Percentiles rank a stretch among this genome's conserved stretches.
These are phyloP conservation scores for Semnornis frantzii DNA, from an alignment of 2,113 vertebrate genomes.

Conservation along the genomic window DNA sequence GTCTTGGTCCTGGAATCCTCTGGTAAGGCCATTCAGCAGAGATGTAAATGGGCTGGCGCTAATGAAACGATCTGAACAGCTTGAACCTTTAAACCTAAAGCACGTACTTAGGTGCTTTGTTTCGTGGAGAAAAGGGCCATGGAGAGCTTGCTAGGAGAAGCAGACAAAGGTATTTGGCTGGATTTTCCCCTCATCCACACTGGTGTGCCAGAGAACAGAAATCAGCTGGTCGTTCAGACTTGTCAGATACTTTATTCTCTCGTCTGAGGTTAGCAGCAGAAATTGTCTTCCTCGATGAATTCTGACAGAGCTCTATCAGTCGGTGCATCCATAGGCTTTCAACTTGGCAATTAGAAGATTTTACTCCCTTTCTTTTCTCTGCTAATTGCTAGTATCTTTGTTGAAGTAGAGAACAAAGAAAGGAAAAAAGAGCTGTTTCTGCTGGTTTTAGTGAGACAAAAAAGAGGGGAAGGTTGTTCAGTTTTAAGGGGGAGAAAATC, in stretches of 20 bases:
- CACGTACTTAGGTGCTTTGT: neutral
- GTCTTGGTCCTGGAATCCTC: neutral
- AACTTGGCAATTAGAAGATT: neutral
- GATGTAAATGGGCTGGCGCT: neutral
- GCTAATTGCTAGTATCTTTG: conserved; percentile 7
- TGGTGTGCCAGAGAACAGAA: neutral
- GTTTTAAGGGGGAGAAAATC: neutral
- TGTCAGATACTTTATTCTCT: neutral
- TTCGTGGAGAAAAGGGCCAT: neutral
- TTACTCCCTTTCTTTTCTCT: neutral
- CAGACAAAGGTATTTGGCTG: neutral
- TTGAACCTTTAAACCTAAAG: neutral
- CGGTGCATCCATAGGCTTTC: neutral
- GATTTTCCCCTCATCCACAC: neutral
- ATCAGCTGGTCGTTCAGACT: neutral
- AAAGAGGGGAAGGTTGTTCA: neutral
- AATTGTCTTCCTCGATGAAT: neutral
- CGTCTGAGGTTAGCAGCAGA: neutral
- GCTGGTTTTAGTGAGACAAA: neutral
- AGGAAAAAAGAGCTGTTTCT: neutral
- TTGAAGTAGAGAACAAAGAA: neutral
- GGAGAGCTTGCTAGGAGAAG: neutral
- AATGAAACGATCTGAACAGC: neutral
- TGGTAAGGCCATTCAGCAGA: neutral
- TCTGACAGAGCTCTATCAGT: neutral